phyloP scores from a whole-genome alignment of 1,140 invertebrate species.

The Bombyx mandarina region DNA sequence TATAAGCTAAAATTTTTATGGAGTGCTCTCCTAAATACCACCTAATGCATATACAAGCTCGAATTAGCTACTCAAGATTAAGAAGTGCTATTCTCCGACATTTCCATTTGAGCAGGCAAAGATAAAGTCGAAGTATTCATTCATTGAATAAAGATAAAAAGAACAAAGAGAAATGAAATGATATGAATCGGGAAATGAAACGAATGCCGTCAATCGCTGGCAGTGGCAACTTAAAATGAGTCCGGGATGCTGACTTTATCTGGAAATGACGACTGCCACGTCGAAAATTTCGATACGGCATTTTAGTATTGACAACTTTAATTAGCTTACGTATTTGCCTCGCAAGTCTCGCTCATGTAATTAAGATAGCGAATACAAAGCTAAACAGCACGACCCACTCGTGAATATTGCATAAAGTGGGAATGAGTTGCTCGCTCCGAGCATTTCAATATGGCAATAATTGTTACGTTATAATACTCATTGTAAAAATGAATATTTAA shows the following conservation, averaged over 20 bases:
- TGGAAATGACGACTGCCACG: conserved; percentile 1
- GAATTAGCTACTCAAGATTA: background rate
- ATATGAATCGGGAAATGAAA: conserved; percentile 3
- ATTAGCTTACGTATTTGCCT: background rate
- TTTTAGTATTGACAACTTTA: background rate
- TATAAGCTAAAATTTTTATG: background rate
- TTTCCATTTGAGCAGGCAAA: background rate
- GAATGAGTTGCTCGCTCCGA: too few relatives aligned
- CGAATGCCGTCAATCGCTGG: conserved; percentile 4
- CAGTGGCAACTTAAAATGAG: conserved; percentile 13
- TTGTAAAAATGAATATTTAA: too few relatives aligned
- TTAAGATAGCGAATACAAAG: background rate
- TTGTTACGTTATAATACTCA: too few relatives aligned
- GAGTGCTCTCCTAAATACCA: background rate
- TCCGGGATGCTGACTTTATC: conserved; percentile 24
- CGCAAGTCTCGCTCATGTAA: background rate
- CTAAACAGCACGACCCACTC: background rate
- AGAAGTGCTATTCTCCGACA: background rate
- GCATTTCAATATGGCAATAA: too few relatives aligned
- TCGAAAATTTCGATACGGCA: background rate
- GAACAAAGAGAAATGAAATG: background rate
- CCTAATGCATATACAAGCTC: background rate
- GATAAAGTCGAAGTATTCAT: background rate
- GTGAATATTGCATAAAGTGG: background rate
- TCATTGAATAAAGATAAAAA: background rate